Evolutionary conservation across 1,140 invertebrate species (phyloP).

Genomic region (Drosophila quadrilineata): DNA sequence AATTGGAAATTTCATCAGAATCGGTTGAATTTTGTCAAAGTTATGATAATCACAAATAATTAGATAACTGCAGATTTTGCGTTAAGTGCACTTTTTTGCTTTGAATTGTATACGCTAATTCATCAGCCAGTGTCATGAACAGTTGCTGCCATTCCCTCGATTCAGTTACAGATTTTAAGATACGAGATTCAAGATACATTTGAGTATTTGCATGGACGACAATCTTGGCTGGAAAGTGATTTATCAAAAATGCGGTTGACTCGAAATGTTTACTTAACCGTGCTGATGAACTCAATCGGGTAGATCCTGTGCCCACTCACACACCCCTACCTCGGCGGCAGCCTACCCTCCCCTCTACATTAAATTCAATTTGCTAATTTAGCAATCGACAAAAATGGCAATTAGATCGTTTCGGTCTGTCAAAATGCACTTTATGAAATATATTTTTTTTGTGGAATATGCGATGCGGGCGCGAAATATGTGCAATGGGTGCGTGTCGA

Average conservation of each 20-base stretch:
- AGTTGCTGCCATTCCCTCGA: constrained; percentile 48
- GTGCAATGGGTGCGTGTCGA: constrained; percentile 69
- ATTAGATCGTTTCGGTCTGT: constrained; percentile 65
- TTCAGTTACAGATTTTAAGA: background rate
- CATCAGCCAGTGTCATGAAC: constrained; percentile 13
- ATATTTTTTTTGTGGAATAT: constrained; percentile 9
- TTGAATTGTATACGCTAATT: background rate
- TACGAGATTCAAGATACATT: too few relatives aligned
- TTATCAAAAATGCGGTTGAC: constrained; percentile 57
- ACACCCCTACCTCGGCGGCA: background rate
- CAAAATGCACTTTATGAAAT: constrained; percentile 69
- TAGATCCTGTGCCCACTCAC: constrained; percentile 32
- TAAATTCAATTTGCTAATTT: constrained; percentile 9
- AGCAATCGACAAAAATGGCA: constrained; percentile 47
- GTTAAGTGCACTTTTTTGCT: background rate
- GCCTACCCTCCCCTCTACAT: too few relatives aligned
- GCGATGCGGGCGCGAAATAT: constrained; percentile 74
- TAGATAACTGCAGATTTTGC: too few relatives aligned
- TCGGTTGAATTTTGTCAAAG: too few relatives aligned
- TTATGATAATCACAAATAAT: too few relatives aligned
- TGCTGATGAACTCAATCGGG: constrained; percentile 58
- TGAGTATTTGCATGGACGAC: too few relatives aligned
- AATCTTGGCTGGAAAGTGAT: constrained; percentile 55
- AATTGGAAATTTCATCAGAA: too few relatives aligned
- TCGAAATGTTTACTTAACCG: constrained; percentile 64